Evolutionary conservation across 2,113 vertebrate species (phyloP).

Genomic region (Serinus canaria): DNA sequence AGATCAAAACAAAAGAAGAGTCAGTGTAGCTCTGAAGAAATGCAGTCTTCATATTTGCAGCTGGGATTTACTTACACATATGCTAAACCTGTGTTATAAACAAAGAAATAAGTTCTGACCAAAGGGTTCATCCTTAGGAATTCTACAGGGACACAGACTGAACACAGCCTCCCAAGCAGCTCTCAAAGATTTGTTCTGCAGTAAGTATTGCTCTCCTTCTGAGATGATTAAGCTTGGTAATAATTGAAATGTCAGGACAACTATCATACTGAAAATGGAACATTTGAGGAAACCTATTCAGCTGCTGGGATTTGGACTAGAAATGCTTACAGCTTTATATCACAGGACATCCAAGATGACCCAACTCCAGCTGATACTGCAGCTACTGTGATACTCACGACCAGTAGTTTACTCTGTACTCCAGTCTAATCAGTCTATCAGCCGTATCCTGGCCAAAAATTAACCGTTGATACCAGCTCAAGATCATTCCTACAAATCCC

Average conservation of each 20-base stretch:
- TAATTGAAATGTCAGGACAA: slow-evolving; percentile 21
- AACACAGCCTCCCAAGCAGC: not conserved
- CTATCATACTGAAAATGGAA: not conserved
- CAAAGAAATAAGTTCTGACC: slow-evolving; percentile 16
- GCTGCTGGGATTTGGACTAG: not conserved
- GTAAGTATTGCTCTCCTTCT: not conserved
- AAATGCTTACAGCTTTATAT: not conserved
- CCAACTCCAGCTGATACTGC: not conserved
- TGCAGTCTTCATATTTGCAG: not conserved
- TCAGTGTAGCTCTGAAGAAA: slow-evolving; percentile 5
- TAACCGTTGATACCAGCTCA: not conserved
- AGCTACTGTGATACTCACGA: not conserved
- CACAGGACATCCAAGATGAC: not conserved
- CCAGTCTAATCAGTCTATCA: not conserved
- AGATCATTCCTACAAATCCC: not conserved
- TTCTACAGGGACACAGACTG: not conserved
- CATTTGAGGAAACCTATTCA: not conserved
- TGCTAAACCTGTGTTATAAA: slow-evolving; percentile 13
- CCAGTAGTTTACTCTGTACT: not conserved
- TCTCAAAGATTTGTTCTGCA: not conserved
- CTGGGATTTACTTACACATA: slow-evolving; percentile 9
- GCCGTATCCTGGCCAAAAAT: not conserved
- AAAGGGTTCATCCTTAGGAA: not conserved
- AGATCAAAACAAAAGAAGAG: slow-evolving; percentile 50
- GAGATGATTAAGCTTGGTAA: not conserved